Conservation (phyloP, 2,888 invertebrate species). For the Seira sanloemensis region DNA sequence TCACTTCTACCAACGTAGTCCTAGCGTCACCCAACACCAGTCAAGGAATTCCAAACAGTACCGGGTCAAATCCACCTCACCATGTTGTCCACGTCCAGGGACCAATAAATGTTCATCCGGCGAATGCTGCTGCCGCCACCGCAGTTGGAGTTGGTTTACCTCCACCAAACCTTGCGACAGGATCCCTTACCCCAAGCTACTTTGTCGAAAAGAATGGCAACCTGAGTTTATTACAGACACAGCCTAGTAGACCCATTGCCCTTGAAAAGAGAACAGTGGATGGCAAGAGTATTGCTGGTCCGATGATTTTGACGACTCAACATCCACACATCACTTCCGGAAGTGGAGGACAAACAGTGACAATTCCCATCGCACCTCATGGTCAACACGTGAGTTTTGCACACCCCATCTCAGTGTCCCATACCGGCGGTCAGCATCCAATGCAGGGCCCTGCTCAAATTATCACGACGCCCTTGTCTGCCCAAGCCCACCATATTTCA, state of each 20-base stretch:
- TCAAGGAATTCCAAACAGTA: constrained; percentile 29
- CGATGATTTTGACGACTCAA: constrained; percentile 70
- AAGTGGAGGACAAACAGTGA: constrained; percentile 36
- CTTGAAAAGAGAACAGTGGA: constrained; percentile 66
- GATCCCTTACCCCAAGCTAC: constrained; percentile 64
- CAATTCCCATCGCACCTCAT: constrained; percentile 59
- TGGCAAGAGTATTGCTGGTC: constrained; percentile 60
- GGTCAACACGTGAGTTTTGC: constrained; percentile 63
- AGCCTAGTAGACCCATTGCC: constrained; percentile 64
- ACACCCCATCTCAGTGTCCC: constrained; percentile 52
- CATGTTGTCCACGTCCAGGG: constrained; percentile 70
- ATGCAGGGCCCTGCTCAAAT: constrained; percentile 55
- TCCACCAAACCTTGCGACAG: constrained; percentile 44
- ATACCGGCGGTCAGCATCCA: constrained; percentile 41
- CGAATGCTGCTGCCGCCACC: constrained; percentile 35
- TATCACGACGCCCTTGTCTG: constrained; percentile 35
- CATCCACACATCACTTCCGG: constrained; percentile 58
- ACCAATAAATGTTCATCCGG: constrained; percentile 66
- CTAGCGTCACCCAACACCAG: constrained; percentile 59
- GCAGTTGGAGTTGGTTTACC: constrained; percentile 50
- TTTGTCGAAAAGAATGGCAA: constrained; percentile 69
- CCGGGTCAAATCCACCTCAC: constrained; percentile 57
- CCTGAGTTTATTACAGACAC: constrained; percentile 57
- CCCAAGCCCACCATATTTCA: constrained; percentile 46
- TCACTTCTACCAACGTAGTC: constrained; percentile 63